Evolutionary conservation across 2,888 invertebrate genomes (phyloP).

Genomic region (Lasioglossum vierecki): DNA sequence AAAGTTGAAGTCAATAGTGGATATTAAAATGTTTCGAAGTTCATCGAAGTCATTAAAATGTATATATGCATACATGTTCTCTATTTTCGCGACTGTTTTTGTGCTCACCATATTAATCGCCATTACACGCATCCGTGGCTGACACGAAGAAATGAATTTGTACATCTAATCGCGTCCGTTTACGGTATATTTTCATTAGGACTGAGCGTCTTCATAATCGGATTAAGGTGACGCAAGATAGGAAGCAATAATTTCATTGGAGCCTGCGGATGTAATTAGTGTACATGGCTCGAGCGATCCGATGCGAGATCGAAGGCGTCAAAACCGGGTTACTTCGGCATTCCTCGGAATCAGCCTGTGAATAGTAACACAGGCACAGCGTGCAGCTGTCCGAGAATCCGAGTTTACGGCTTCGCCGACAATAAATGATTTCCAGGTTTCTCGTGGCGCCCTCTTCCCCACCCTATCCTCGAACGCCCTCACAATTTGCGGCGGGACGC

Average conservation of each 20-base stretch:
- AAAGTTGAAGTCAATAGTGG: no score
- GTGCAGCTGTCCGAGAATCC: not conserved
- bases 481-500: constrained; percentile 5
- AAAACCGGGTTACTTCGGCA: constrained; percentile 1
- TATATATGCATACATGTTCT: not conserved
- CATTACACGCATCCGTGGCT: not conserved
- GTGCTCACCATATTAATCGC: not conserved
- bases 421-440: constrained; percentile 23
- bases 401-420: constrained; percentile 1
- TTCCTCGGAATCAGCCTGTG: not conserved
- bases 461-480: not conserved
- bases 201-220: not conserved
- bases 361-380: constrained; percentile 5
- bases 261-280: not conserved
- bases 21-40: no score
- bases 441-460: not conserved
- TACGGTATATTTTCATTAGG: constrained; percentile 4
- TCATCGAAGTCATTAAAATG: no score
- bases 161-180: not conserved
- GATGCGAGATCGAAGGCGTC: constrained; percentile 13
- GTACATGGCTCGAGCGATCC: not conserved
- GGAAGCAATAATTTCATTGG: constrained; percentile 5
- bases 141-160: not conserved
- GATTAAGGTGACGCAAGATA: not conserved
- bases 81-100: not conserved